Evolutionary conservation across 2,113 vertebrate genomes (phyloP), one percentile per base, ranked within the genome.

Genomic region (Rousettus leschenaultii): DNA sequence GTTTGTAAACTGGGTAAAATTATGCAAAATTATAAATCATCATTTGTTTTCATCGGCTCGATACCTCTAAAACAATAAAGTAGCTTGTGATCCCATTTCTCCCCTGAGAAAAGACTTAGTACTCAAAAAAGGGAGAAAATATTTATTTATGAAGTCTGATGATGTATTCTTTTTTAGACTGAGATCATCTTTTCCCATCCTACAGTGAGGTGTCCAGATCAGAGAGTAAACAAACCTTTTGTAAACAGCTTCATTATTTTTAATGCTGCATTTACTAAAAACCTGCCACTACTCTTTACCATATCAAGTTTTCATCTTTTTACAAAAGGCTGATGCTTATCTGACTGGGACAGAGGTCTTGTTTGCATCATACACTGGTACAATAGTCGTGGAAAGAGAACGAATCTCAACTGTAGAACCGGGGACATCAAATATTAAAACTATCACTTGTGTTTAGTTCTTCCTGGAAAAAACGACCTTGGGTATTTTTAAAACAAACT

Each of bases 211-310:
- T 86, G 33, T 78, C n/a, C 94, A 92, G 61, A 95, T 70, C 24
- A 68, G 73, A 73, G 28, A 78, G 35, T 66, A 92, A 91, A 88
- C 19, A 89, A 59, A 68, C 6, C 55, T 84, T 95, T 95, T 65
- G n/a, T 80, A 84, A 86, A 74, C 18, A 33, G 40, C 45, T 94
- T 66, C 82, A 68, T 93, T 86, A 86, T 79, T 45, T 91, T 66
- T 35, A 91, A 80, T 73, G 71, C 2, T 79, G 65, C 65, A 48
- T 86, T 89, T 80, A 77, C 6, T 45, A 55, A 88, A 92, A 94
- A 45, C 45, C 61, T 80, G 38, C 70, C 53, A 45, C 12, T 48
- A 57, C 8, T 77, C 24, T 94, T 86, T 65, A 73, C 73, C 66
- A 33, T 43, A 71, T 45, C 45, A 71, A 75, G 51, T 82, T 95